These are phyloP conservation scores for Drosophila phalerata DNA, from an alignment of 2,888 invertebrate species.

Conservation along the genomic window DNA sequence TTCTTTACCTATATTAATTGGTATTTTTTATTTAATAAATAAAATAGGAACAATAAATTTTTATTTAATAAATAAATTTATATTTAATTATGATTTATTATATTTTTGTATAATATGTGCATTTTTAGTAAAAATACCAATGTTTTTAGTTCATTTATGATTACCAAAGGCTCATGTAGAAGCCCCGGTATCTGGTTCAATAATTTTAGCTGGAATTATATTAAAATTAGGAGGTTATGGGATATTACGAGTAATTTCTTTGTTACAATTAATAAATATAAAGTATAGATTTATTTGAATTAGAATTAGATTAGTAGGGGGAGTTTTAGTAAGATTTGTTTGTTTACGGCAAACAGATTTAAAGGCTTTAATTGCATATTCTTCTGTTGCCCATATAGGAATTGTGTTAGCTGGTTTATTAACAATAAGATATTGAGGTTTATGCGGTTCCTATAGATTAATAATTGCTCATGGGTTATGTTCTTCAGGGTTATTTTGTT, in stretches of 20 bases:
- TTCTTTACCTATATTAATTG: slow-evolving; percentile 86
- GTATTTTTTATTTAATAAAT: slow-evolving; percentile 79
- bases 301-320: slow-evolving; percentile 87
- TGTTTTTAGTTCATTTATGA: slow-evolving; percentile 90
- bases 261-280: slow-evolving; percentile 86
- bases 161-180: slow-evolving; percentile 92
- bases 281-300: slow-evolving; percentile 87
- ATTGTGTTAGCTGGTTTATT: slow-evolving; percentile 88
- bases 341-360: slow-evolving; percentile 90
- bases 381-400: slow-evolving; percentile 90
- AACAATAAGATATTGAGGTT: slow-evolving; percentile 87
- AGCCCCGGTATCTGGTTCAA: slow-evolving; percentile 90
- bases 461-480: slow-evolving; percentile 89
- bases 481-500: slow-evolving; percentile 89
- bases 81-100: slow-evolving; percentile 81
- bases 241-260: slow-evolving; percentile 87
- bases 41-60: slow-evolving; percentile 86
- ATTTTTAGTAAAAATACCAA: slow-evolving; percentile 91
- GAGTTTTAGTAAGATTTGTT: slow-evolving; percentile 87
- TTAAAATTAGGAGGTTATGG: slow-evolving; percentile 91
- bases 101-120: slow-evolving; percentile 87
- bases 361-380: slow-evolving; percentile 88
- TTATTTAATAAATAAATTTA: slow-evolving; percentile 86
- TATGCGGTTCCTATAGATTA: slow-evolving; percentile 87
- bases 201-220: slow-evolving; percentile 91